A percentile compares a stretch with the other conserved stretches of the same genome.
phyloP scores from a whole-genome alignment of 2,888 invertebrate species.

The Yponomeuta evonymella region DNA sequence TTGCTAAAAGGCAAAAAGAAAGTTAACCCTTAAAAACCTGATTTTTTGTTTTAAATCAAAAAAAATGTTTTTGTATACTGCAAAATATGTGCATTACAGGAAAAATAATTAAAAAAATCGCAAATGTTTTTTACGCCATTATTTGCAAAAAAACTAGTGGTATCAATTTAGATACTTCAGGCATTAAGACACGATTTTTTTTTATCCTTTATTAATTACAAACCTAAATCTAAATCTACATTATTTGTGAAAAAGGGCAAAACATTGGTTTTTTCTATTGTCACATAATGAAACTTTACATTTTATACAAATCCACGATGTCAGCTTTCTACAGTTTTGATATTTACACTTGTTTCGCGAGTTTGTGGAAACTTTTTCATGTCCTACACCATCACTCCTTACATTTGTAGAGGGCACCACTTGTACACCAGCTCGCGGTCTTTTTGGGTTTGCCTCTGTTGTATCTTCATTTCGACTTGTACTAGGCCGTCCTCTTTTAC shows the following conservation, averaged over 20 bases:
- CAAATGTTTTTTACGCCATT: background rate
- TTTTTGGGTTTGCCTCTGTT: too few relatives aligned
- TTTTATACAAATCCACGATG: background rate
- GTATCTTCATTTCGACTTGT: too few relatives aligned
- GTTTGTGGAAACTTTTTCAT: slow-evolving; percentile 5
- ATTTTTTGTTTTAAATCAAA: too few relatives aligned
- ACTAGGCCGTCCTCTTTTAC: too few relatives aligned
- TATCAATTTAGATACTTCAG: background rate
- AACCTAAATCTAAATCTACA: background rate
- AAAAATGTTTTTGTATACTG: too few relatives aligned
- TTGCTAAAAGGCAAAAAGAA: too few relatives aligned
- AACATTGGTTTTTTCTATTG: background rate
- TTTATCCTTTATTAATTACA: background rate
- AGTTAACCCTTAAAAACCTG: too few relatives aligned
- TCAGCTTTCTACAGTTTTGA: slow-evolving; percentile 1
- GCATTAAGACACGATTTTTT: background rate
- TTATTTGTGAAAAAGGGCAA: background rate
- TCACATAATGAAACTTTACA: slow-evolving; percentile 10
- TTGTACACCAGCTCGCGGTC: background rate
- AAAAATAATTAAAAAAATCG: too few relatives aligned
- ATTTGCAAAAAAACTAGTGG: background rate
- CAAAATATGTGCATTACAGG: too few relatives aligned
- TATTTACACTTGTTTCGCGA: slow-evolving; percentile 9
- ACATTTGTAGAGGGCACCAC: background rate
- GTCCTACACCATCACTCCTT: background rate